Base-by-base conservation (phyloP, 1,140 invertebrate genomes). In the Drosophila parvula region DNA sequence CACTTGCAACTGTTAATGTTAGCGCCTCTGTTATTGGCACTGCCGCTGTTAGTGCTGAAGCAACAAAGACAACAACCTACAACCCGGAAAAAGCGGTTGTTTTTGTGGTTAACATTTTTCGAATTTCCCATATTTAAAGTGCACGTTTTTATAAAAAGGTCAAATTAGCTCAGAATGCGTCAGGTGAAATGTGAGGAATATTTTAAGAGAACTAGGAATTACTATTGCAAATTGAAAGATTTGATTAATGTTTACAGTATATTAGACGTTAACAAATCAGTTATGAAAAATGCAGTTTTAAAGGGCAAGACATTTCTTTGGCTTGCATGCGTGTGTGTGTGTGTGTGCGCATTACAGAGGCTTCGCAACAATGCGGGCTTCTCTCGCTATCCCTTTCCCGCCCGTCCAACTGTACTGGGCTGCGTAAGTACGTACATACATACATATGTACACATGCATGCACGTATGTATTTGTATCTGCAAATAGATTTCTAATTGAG, bases 401-500 rank as follows among this genome's bases (percentile, higher is more conserved):
- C 41, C 41, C n/a, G 9, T 30, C 22, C n/a, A 12, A 30, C 11
- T 16, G 14, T 18, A 12, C 27, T 44, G 27, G 50, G 22, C 30
- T 64, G 28, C 40, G 53, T 11, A 12, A 22, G 43, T 44, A 18
- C 2, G 9, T 22, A 22, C 22, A 22, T 22, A n/a, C n/a, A n/a
- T n/a, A n/a, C n/a, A n/a, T n/a, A n/a, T n/a, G n/a, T n/a, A n/a
- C n/a, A n/a, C n/a, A n/a, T n/a, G n/a, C 6, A 11, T 18, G 30
- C 16, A 43, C 18, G 43, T 7, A n/a, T 4, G 34, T 38, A 50
- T 58, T 71, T 38, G 51, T 67, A 59, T 71, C 67, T 71, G 69
- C 69, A 71, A 73, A 73, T 73, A 73, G 69, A 73, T 73, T 73
- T 73, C 69, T 73, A 73, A 73, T 71, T 73, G 69, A 71, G 67